Evolutionary conservation across 2,113 vertebrate genomes (phyloP).

Genomic region (Pao palembangensis): DNA sequence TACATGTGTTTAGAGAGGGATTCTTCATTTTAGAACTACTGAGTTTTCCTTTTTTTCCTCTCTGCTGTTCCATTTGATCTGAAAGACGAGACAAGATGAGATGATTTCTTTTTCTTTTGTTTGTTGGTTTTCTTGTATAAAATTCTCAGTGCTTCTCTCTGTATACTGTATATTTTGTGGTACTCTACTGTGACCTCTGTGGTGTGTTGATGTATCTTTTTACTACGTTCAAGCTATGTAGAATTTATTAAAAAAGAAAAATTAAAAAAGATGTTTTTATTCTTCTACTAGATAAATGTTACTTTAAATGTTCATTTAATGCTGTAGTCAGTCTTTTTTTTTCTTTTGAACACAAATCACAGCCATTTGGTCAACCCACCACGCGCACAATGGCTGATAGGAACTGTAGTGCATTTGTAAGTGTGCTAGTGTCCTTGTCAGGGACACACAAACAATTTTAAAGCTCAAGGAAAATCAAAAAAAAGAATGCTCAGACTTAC

Average conservation of each 20-base stretch:
- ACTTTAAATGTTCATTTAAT: background rate
- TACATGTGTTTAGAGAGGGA: slow-evolving; percentile 42
- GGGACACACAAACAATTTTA: too few relatives aligned
- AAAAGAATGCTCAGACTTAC: too few relatives aligned
- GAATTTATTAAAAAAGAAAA: slow-evolving; percentile 73
- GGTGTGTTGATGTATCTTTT: slow-evolving; percentile 71
- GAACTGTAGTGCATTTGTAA: too few relatives aligned
- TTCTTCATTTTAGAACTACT: slow-evolving; percentile 74
- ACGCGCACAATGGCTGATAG: too few relatives aligned
- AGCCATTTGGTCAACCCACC: too few relatives aligned
- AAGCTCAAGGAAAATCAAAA: too few relatives aligned
- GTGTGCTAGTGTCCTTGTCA: too few relatives aligned
- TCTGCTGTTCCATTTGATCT: slow-evolving; percentile 41
- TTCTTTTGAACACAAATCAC: background rate
- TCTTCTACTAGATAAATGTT: slow-evolving; percentile 3
- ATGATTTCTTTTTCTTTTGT: slow-evolving; percentile 37
- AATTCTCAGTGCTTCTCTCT: slow-evolving; percentile 62
- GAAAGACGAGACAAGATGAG: slow-evolving; percentile 44
- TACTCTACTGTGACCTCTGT: slow-evolving; percentile 72
- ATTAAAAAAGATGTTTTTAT: slow-evolving; percentile 50
- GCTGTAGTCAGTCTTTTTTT: background rate
- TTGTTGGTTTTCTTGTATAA: slow-evolving; percentile 40
- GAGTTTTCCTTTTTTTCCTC: slow-evolving; percentile 56
- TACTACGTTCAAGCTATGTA: slow-evolving; percentile 70
- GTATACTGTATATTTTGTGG: slow-evolving; percentile 79